Percentiles rank a stretch among this genome's conserved stretches.
Evolutionary conservation across 2,797 vertebrate species (phyloP).

Genomic region (Paguma larvata): DNA sequence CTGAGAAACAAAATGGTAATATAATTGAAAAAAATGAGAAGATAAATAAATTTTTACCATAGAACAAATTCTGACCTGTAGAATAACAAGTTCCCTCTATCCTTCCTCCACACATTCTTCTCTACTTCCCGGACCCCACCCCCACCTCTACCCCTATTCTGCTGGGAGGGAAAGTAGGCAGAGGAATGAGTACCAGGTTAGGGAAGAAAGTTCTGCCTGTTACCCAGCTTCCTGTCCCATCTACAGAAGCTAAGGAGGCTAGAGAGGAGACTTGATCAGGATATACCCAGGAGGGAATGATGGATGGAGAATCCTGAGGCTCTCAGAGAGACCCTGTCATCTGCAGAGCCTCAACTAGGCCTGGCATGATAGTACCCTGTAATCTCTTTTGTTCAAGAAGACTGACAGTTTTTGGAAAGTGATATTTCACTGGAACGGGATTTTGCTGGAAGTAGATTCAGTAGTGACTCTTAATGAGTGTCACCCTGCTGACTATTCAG

Average conservation of each 20-base stretch:
- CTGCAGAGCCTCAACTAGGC: not conserved
- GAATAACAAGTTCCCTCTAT: not conserved
- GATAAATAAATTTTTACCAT: not conserved
- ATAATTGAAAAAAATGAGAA: not conserved
- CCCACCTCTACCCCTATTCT: not conserved
- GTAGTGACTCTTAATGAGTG: slow-evolving; percentile 62
- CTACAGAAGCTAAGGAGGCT: not conserved
- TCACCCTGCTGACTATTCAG: slow-evolving; percentile 71
- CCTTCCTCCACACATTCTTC: not conserved
- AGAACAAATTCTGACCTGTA: not conserved
- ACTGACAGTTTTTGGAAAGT: slow-evolving; percentile 37
- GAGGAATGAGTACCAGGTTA: not conserved
- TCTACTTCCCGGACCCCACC: not conserved
- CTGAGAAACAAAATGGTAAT: slow-evolving; percentile 23
- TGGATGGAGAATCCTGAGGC: not conserved
- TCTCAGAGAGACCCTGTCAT: not conserved
- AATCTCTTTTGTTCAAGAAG: slow-evolving; percentile 58
- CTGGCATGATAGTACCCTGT: not conserved
- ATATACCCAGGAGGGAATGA: not conserved
- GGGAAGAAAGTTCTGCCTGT: not conserved
- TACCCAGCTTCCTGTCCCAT: not conserved
- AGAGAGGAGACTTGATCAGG: not conserved
- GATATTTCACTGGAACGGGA: slow-evolving; percentile 43
- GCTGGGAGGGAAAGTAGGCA: not conserved
- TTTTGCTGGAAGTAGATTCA: slow-evolving; percentile 61